Percentiles rank a stretch among this genome's conserved stretches.
Evolutionary conservation across 92 coral and sea anemone genomes (phyloP).

Genomic region (Porites lobata): DNA sequence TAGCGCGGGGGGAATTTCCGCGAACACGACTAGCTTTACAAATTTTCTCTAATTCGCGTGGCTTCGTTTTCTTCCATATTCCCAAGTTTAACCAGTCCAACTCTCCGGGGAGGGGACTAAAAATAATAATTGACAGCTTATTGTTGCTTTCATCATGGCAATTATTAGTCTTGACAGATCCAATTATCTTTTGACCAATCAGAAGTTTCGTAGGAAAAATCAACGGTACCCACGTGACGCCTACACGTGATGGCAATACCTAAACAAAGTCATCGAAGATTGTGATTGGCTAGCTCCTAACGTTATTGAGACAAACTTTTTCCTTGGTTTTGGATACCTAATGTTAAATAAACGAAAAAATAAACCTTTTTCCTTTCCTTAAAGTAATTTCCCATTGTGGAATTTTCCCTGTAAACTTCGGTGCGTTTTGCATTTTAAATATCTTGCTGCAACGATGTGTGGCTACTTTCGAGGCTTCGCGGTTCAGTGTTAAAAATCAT

Average conservation of each 20-base stretch:
- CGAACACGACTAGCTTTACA: constrained; percentile 58
- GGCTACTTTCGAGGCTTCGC: background rate
- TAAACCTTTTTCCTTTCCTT: background rate
- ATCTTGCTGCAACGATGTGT: constrained; percentile 3
- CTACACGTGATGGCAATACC: constrained; percentile 65
- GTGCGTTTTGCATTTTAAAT: background rate
- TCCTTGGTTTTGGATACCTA: constrained; percentile 6
- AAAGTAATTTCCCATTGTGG: background rate
- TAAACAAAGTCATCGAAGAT: constrained; percentile 44
- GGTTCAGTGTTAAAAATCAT: constrained; percentile 14
- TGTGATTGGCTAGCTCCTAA: constrained; percentile 42
- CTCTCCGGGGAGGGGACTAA: constrained; percentile 93
- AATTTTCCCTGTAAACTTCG: background rate
- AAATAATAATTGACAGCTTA: constrained; percentile 86
- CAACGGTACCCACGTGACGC: constrained; percentile 78
- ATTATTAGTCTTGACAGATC: constrained; percentile 98
- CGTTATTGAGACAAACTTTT: constrained; percentile 24
- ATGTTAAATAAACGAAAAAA: background rate
- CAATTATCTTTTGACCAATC: constrained; percentile 83
- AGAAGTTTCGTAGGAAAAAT: constrained; percentile 5
- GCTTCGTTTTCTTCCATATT: constrained; percentile 92
- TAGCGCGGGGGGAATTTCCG: constrained; percentile 68
- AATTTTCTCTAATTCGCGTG: constrained; percentile 88
- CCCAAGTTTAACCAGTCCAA: constrained; percentile 90
- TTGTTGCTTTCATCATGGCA: constrained; percentile 98